Percentiles rank a stretch among this genome's conserved stretches.
Conservation (phyloP, 2,797 vertebrate genomes). For the Karalla daura region DNA sequence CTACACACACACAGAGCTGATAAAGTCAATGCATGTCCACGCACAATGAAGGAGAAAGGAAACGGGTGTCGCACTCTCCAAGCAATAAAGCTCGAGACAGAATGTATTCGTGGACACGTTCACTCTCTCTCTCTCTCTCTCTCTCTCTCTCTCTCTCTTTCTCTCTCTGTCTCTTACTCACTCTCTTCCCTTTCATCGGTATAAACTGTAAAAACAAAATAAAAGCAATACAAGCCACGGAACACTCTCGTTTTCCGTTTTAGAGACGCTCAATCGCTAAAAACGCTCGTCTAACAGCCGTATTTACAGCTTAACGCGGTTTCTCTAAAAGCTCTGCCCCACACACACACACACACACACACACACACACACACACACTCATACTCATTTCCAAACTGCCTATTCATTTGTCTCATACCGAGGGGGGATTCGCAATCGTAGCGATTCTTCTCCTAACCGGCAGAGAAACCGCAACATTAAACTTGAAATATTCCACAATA, state of each 20-base stretch:
- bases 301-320: conserved; percentile 28
- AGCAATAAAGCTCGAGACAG: conserved; percentile 16
- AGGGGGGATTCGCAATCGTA: not conserved
- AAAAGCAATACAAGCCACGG: conserved; percentile 20
- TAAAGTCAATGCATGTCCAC: too few relatives aligned
- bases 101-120: not conserved
- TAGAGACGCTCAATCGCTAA: not conserved
- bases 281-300: conserved; percentile 4
- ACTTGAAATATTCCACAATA: conserved; percentile 20
- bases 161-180: not conserved
- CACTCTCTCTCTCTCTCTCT: not conserved
- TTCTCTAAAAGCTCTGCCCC: conserved; percentile 5
- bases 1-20: not conserved
- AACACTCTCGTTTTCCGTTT: conserved; percentile 11
- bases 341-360: not conserved
- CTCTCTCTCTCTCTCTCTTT: not conserved
- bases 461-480: not conserved
- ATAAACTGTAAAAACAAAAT: conserved; percentile 27
- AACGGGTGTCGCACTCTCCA: not conserved
- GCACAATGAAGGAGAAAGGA: too few relatives aligned
- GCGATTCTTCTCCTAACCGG: not conserved
- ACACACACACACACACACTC: not conserved
- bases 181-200: too few relatives aligned
- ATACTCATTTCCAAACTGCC: not conserved
- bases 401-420: conserved; percentile 3